Base-by-base conservation (phyloP, 2,113 vertebrate species). In the Euleptes europaea region DNA sequence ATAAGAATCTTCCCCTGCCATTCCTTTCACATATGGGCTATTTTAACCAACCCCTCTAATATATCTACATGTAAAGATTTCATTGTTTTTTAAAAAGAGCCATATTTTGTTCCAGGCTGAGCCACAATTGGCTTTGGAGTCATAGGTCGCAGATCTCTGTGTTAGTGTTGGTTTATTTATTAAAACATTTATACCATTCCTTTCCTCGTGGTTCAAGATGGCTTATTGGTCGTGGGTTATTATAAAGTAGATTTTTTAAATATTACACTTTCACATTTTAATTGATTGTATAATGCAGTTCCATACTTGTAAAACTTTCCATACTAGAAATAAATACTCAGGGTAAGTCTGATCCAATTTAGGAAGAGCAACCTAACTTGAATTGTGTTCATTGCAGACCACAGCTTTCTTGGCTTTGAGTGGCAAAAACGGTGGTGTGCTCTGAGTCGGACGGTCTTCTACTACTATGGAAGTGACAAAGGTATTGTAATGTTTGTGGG, bases 371-470 rank as follows among this genome's bases (percentile, higher is more conserved):
- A 76, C 71, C 1, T 66, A 76, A 88, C 70, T 71, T 7, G n/a
- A 75, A 19, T 19, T 69, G 51, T 84, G n/a, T 89, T 90, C 78
- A 82, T 92, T 93, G 60, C 91, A 99, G 99, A 99, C 95, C 97
- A 98, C 96, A 99, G 97, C 93, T 99, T 99, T 88, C 98, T 99
- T 87, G 98, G 98, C 87, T 97, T 98, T 33, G 99, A 99, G 87
- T 99, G 98, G 99, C 99, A 99, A 92, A 99, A 98, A 86, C 97
- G 98, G 84, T 99, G 99, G 99, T 99, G 98, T 85, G 98, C 97
- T 75, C 95, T 99, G 33, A 99, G 97, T 93, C 97, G 95, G 92
- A 94, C 96, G 0, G 94, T 95, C 6, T 99, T 99, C 95, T 99
- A 99, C 90, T 99, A 99, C 88, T 99, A 98, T 21, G 98, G 99